Conservation (phyloP, 2,113 vertebrate species). For the Pteronura brasiliensis region DNA sequence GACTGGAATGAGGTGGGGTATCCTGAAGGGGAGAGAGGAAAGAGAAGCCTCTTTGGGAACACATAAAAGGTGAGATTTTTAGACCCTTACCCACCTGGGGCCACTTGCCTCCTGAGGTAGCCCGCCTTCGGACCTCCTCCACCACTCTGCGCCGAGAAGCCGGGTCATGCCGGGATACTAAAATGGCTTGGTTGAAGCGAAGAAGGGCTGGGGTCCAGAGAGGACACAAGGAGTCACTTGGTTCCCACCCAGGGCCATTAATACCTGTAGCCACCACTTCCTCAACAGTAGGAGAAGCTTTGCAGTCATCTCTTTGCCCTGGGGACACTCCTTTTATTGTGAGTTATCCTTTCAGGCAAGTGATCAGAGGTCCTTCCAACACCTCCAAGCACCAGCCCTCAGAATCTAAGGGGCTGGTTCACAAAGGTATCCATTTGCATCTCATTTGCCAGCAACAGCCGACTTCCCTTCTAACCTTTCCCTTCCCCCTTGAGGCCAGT, state of each 20-base stretch:
- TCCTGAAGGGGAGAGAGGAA: background rate
- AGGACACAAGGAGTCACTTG: background rate
- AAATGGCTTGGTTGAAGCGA: constrained; percentile 91
- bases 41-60: background rate
- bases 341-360: background rate
- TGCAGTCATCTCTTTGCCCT: background rate
- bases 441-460: background rate
- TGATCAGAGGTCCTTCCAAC: background rate
- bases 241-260: background rate
- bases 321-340: background rate
- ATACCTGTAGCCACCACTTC: background rate
- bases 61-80: background rate
- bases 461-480: background rate
- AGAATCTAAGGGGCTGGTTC: background rate
- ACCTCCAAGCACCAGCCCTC: background rate
- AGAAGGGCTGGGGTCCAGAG: constrained; percentile 83
- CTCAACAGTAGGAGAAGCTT: background rate
- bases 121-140: constrained; percentile 85
- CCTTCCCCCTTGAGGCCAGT: background rate
- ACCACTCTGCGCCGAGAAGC: constrained; percentile 89
- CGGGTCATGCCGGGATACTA: constrained; percentile 90
- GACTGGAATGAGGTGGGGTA: background rate
- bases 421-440: background rate
- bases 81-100: constrained; percentile 87
- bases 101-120: constrained; percentile 89